These are phyloP conservation scores for Acanthosepion pharaonis DNA, from an alignment of 2,888 invertebrate genomes.

Conservation along the genomic window DNA sequence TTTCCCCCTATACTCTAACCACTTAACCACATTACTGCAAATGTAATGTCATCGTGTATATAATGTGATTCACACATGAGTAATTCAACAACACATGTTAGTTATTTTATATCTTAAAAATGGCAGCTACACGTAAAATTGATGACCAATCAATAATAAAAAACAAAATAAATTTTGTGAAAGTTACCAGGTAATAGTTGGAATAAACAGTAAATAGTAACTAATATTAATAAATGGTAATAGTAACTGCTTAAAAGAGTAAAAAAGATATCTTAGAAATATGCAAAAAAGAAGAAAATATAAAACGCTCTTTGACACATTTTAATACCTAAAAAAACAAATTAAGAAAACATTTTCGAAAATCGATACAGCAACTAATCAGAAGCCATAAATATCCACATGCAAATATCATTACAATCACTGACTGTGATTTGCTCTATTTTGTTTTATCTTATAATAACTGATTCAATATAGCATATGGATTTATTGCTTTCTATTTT, in stretches of 20 bases:
- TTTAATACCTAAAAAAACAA: background rate
- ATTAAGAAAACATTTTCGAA: background rate
- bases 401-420: slow-evolving; percentile 15
- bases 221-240: no score
- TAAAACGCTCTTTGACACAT: background rate
- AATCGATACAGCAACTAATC: background rate
- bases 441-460: background rate
- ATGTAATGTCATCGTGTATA: background rate
- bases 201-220: no score
- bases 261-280: background rate
- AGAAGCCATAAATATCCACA: background rate
- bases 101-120: background rate
- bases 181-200: background rate
- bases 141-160: background rate
- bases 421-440: slow-evolving; percentile 10
- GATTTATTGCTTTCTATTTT: background rate
- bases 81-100: background rate
- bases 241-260: background rate
- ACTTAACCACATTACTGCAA: background rate
- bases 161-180: background rate
- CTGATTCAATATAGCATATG: background rate
- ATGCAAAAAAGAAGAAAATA: background rate
- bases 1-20: background rate
- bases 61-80: background rate
- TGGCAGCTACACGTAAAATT: background rate